Conservation (phyloP, 2,113 vertebrate species). For the Microcebus murinus region DNA sequence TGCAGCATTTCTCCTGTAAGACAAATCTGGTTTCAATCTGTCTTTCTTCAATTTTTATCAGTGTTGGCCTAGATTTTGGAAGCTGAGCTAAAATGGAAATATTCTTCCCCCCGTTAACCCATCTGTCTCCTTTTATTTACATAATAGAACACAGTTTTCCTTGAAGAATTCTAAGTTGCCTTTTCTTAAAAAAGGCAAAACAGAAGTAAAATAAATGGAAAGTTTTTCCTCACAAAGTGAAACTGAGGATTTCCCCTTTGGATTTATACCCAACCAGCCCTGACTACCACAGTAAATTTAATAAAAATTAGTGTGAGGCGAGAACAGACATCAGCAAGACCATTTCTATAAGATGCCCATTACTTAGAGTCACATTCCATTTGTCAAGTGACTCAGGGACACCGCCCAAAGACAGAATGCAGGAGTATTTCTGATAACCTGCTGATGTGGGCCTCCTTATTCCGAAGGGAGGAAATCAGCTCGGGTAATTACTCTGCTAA, state of each 20-base stretch:
- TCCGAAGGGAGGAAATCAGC: not conserved
- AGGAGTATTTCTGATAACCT: conserved; percentile 40
- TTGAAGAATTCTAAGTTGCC: conserved; percentile 48
- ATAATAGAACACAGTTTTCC: conserved; percentile 67
- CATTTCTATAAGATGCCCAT: not conserved
- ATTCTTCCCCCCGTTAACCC: conserved; percentile 71
- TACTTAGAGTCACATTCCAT: not conserved
- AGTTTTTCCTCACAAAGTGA: not conserved
- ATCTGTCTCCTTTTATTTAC: conserved; percentile 82
- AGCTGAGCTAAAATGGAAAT: conserved; percentile 77
- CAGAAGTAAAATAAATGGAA: conserved; percentile 48
- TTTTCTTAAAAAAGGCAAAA: not conserved
- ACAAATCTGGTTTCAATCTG: conserved; percentile 71
- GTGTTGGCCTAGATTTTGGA: conserved; percentile 79
- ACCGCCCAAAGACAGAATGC: not conserved
- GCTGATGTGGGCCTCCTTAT: not conserved
- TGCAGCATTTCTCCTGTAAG: not conserved
- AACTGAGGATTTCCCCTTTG: not conserved
- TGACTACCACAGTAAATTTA: not conserved
- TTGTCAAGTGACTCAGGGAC: not conserved
- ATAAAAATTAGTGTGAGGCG: not conserved
- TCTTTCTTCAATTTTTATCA: conserved; percentile 71
- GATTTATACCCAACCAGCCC: not conserved
- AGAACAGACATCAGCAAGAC: not conserved
- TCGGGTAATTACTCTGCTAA: conserved; percentile 32